These are phyloP conservation scores for Lordiphosa andalusiaca DNA, from an alignment of 2,888 invertebrate species.

Conservation along the genomic window DNA sequence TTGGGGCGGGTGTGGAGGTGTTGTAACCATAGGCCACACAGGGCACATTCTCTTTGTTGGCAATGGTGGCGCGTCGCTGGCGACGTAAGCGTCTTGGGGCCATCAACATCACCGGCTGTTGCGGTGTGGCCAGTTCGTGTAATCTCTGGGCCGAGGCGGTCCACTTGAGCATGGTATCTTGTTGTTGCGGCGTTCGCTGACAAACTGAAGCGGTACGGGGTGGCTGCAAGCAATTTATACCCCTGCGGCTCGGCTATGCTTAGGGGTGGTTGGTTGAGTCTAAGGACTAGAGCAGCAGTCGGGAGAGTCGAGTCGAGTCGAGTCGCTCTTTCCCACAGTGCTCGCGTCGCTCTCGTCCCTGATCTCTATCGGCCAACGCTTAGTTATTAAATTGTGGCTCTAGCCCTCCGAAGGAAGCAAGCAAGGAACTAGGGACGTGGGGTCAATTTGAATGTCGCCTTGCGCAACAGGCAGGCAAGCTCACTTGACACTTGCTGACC, in stretches of 20 bases:
- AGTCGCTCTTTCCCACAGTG: constrained; percentile 45
- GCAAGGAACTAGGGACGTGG: background rate
- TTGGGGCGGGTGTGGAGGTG: constrained; percentile 74
- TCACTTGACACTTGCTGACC: constrained; percentile 48
- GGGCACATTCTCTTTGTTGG: constrained; percentile 75
- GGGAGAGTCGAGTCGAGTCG: no score
- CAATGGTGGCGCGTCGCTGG: constrained; percentile 72
- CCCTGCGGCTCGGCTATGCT: background rate
- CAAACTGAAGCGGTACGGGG: constrained; percentile 69
- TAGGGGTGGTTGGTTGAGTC: constrained; percentile 68
- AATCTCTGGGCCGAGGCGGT: constrained; percentile 74
- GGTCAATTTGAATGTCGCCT: constrained; percentile 57
- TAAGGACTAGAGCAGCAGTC: no score
- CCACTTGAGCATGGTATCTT: constrained; percentile 77
- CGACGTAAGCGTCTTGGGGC: constrained; percentile 48
- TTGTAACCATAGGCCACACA: constrained; percentile 46
- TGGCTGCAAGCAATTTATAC: constrained; percentile 55
- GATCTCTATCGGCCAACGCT: constrained; percentile 50
- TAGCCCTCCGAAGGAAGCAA: constrained; percentile 29
- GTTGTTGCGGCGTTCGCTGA: constrained; percentile 66
- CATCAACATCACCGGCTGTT: background rate
- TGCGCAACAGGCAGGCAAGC: constrained; percentile 54
- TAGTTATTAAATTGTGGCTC: constrained; percentile 58
- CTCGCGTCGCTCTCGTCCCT: constrained; percentile 20
- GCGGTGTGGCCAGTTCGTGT: constrained; percentile 42